Conservation (phyloP, 2,888 invertebrate species). For the Norana najaformis region DNA sequence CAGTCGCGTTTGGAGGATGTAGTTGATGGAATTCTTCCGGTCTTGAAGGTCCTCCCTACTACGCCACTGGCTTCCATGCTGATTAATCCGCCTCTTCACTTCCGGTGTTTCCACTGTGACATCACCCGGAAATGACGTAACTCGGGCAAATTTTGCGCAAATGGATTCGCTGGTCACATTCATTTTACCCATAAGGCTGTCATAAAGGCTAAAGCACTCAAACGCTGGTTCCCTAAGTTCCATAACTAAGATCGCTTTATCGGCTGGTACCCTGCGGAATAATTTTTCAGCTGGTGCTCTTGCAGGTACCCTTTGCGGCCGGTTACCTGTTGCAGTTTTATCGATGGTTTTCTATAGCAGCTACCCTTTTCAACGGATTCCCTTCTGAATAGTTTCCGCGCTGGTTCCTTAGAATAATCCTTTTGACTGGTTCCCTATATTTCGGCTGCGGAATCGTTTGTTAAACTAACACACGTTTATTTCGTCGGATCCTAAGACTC, state of each 20-base stretch:
- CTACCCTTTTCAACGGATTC: neutral
- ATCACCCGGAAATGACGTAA: neutral
- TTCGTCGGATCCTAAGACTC: neutral
- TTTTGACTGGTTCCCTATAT: neutral
- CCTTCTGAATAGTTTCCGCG: neutral
- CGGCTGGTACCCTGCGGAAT: neutral
- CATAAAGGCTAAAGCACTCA: neutral
- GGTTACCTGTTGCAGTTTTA: neutral
- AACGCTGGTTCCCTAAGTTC: neutral
- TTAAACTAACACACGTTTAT: neutral
- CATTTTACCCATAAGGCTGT: neutral
- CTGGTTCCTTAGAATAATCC: neutral
- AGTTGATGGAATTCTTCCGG: constrained; percentile 16
- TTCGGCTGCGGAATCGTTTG: neutral
- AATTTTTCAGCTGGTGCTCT: neutral
- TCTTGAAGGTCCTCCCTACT: neutral
- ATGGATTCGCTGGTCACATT: neutral
- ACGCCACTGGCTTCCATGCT: neutral
- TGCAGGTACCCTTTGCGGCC: neutral
- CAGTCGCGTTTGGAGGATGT: constrained; percentile 9
- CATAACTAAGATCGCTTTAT: neutral
- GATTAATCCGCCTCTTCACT: neutral
- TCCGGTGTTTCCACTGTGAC: neutral
- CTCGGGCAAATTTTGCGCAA: neutral
- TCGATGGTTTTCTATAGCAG: neutral